Base-by-base conservation (phyloP, 1,140 invertebrate genomes). In the Zaprionus vittiger region DNA sequence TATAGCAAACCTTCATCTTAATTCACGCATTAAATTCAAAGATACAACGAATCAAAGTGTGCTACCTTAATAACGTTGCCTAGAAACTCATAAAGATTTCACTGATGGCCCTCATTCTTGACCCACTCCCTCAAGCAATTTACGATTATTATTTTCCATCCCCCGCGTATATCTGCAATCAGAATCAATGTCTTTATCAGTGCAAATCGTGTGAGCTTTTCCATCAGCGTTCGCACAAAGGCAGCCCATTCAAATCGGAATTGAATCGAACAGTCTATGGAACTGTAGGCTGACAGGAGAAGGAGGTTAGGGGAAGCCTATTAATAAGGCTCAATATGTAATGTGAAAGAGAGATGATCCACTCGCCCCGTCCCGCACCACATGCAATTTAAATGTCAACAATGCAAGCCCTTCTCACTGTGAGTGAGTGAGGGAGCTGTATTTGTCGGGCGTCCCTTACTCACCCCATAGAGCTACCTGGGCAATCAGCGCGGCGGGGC, bases 301-400 rank as follows among this genome's bases (percentile, higher is more conserved):
- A 7, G 41, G n/a, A 9, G 5, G 15, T 2, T n/a, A 6, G 2
- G 41, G 41, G n/a, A 17, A 66, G 37, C 37, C 59, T 73, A 73
- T 77, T 80, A 77, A 68, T 73, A 77, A 63, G 47, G 28, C 26
- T 34, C 55, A 49, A 71, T 59, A 31, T n/a, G 47, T 4, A 20
- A 34, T 34, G 22, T 49, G 52, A 56, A 44, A 38, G 44, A 22
- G 4, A 47, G 49, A 20, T 14, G 22, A 54, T 17, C 20, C 31
- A 55, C n/a, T 31, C 15, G 24, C 38, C 15, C 17, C 57, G 20
- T n/a, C 15, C 11, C 52, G 3, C 22, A 47, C 17, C 22, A 20
- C 44, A 69, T 60, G 70, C 65, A 73, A 80, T 80, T 80, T 80
- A 74, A 71, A 75, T 80, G 79, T 44, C 79, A 75, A 71, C 76